Evolutionary conservation across 2,888 invertebrate genomes (phyloP).

Genomic region (Meliscaeva auricollis): DNA sequence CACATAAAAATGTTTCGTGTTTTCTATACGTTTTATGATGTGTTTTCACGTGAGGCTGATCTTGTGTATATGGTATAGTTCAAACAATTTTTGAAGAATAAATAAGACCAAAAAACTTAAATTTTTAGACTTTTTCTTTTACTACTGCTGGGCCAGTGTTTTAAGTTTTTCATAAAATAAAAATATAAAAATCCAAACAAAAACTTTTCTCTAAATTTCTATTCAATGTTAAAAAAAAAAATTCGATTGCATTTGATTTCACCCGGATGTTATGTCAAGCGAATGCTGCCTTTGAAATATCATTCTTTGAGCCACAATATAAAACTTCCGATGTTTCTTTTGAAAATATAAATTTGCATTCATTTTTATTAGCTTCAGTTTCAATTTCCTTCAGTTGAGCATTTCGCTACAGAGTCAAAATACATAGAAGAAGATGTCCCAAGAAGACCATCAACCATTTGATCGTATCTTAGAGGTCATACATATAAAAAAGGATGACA

Average conservation of each 20-base stretch:
- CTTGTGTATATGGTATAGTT: too few species aligned
- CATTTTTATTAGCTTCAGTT: not conserved
- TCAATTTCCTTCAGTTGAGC: constrained; percentile 32
- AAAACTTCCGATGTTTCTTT: constrained; percentile 5
- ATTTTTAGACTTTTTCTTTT: too few species aligned
- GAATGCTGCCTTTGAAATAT: not conserved
- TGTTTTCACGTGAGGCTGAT: too few species aligned
- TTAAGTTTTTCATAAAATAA: too few species aligned
- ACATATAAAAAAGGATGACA: not conserved
- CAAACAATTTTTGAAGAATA: too few species aligned
- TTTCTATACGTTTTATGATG: too few species aligned
- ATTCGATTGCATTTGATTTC: not conserved
- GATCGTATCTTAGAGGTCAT: constrained; percentile 6
- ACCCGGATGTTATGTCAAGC: not conserved
- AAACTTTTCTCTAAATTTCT: too few species aligned
- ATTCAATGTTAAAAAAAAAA: too few species aligned
- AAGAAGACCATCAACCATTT: not conserved
- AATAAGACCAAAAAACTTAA: too few species aligned
- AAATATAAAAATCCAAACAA: too few species aligned
- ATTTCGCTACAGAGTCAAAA: constrained; percentile 41
- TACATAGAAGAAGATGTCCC: constrained; percentile 3
- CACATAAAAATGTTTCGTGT: too few species aligned
- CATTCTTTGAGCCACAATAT: not conserved
- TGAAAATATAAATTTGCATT: constrained; percentile 14
- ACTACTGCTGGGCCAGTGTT: too few species aligned